Evolutionary conservation across 2,113 vertebrate species (phyloP).

Genomic region (Sciurus niger): DNA sequence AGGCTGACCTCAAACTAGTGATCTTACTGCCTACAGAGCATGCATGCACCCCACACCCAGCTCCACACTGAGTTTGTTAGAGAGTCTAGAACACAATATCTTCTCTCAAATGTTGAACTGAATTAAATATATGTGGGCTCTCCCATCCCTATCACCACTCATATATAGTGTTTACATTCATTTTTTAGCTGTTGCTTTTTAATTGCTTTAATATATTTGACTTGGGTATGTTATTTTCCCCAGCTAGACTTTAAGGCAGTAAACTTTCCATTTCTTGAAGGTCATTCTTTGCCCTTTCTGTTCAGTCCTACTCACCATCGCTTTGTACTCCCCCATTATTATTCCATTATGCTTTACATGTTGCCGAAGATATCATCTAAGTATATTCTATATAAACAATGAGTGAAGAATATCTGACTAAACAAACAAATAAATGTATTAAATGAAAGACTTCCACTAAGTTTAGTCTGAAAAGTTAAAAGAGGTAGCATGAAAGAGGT

Average conservation of each 20-base stretch:
- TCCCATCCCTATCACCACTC: neutral
- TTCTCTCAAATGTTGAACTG: constrained; percentile 44
- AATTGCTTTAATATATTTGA: constrained; percentile 31
- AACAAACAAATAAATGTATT: constrained; percentile 13
- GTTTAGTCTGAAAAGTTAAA: constrained; percentile 15
- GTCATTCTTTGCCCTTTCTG: constrained; percentile 5
- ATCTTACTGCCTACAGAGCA: neutral
- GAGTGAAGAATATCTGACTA: constrained; percentile 7
- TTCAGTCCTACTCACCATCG: neutral
- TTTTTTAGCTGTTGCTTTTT: neutral
- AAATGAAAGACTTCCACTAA: neutral
- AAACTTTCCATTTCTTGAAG: constrained; percentile 1
- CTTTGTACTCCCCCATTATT: neutral
- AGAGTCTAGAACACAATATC: neutral
- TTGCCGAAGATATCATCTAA: neutral
- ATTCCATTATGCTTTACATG: neutral
- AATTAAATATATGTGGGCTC: constrained; percentile 2
- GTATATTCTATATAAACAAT: neutral
- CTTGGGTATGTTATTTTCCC: neutral
- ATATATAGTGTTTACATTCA: neutral
- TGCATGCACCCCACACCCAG: neutral
- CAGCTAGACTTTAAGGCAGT: neutral
- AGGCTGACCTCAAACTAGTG: neutral
- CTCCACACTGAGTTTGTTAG: neutral
- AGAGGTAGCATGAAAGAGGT: neutral